phyloP scores from a whole-genome alignment of 2,888 invertebrate genomes.

The Pardosa pseudoannulata region DNA sequence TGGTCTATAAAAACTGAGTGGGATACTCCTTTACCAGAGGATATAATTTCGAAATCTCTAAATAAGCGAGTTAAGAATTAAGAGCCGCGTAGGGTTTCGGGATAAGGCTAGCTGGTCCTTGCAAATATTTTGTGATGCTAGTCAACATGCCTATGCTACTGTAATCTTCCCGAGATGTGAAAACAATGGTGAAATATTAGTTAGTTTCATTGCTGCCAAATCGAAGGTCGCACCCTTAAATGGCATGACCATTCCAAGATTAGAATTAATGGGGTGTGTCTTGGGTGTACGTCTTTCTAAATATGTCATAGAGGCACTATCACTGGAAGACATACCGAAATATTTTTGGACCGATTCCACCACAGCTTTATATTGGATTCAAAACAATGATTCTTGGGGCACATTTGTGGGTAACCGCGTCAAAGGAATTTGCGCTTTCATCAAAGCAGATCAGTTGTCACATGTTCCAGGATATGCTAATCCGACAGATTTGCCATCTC shows the following conservation, averaged over 20 bases:
- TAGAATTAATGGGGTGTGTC: not conserved
- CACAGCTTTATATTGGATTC: not conserved
- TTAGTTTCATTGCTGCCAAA: not conserved
- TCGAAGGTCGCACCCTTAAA: not conserved
- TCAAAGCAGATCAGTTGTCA: no score
- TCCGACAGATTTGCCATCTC: no score
- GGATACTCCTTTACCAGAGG: not conserved
- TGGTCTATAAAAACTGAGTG: slow-evolving; percentile 61
- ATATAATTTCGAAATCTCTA: not conserved
- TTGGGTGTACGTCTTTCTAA: not conserved
- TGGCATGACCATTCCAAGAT: not conserved
- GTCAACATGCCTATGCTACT: not conserved
- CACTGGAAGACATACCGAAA: not conserved
- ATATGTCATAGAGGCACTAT: not conserved
- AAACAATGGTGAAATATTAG: not conserved
- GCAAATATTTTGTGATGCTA: slow-evolving; percentile 2
- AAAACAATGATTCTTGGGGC: no score
- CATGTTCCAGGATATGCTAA: no score
- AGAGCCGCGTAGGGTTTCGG: not conserved
- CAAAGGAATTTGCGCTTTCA: no score
- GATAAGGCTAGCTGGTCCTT: not conserved
- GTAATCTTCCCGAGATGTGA: not conserved
- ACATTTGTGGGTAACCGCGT: no score
- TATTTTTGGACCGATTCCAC: slow-evolving; percentile 1
- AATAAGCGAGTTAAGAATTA: not conserved